These are phyloP conservation scores for Aromia moschata DNA, from an alignment of 2,888 invertebrate genomes.

Conservation along the genomic window DNA sequence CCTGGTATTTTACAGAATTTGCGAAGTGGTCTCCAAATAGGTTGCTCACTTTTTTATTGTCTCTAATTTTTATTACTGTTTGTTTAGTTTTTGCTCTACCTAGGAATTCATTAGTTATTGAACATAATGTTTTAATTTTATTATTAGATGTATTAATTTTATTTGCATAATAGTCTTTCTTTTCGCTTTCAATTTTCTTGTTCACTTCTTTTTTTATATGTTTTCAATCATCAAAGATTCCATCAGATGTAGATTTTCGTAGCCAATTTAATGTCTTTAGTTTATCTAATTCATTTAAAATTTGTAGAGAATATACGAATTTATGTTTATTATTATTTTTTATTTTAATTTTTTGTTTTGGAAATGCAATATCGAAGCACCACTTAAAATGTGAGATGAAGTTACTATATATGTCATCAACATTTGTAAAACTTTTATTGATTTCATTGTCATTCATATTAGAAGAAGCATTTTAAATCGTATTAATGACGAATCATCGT, in stretches of 20 bases:
- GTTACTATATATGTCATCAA: background rate
- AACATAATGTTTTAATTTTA: background rate
- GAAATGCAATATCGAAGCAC: background rate
- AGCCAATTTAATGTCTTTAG: background rate
- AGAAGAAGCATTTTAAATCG: background rate
- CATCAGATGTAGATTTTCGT: background rate
- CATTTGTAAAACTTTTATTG: background rate
- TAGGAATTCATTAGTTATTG: background rate
- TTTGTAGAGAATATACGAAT: background rate
- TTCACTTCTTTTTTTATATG: background rate
- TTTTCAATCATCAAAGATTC: background rate
- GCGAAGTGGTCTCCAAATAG: background rate
- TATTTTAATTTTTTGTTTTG: background rate
- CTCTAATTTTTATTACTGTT: background rate
- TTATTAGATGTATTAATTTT: background rate
- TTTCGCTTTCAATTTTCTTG: background rate
- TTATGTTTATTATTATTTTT: background rate
- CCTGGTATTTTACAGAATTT: background rate
- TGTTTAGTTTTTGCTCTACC: background rate
- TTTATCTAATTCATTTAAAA: background rate
- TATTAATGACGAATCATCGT: background rate
- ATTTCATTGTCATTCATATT: background rate
- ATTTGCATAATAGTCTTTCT: too few species aligned
- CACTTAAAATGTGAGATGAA: background rate
- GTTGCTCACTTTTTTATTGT: background rate